A percentile compares a stretch with the other conserved stretches of the same genome.
These are phyloP conservation scores for Ciconia maguari DNA, from an alignment of 2,113 vertebrate genomes.

Conservation along the genomic window DNA sequence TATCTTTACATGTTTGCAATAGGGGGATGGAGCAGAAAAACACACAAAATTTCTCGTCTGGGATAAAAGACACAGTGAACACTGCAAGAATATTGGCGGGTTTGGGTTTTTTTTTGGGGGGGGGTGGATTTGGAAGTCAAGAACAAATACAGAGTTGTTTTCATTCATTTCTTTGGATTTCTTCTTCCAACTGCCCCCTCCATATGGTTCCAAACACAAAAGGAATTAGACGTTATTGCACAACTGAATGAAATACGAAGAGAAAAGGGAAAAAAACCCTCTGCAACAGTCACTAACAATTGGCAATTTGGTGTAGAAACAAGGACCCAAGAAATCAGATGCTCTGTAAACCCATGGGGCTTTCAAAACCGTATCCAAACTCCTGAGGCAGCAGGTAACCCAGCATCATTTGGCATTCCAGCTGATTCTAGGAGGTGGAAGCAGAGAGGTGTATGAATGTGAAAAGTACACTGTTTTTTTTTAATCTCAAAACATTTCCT, in stretches of 20 bases:
- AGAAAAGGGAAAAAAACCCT: not conserved
- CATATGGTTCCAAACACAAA: not conserved
- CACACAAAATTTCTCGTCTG: not conserved
- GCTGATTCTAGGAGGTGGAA: not conserved
- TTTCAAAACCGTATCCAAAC: not conserved
- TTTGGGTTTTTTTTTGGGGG: rapidly evolving
- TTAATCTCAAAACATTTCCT: slow-evolving; percentile 27
- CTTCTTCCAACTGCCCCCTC: not conserved
- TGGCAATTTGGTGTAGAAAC: not conserved
- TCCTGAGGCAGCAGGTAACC: not conserved
- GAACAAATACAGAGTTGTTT: not conserved
- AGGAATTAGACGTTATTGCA: not conserved
- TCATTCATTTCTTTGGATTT: not conserved
- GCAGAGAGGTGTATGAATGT: not conserved
- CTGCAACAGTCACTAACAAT: not conserved
- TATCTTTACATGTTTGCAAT: not conserved
- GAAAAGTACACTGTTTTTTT: not conserved
- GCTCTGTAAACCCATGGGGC: not conserved
- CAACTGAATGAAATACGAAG: not conserved
- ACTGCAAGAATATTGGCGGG: not conserved
- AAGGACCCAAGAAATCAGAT: not conserved
- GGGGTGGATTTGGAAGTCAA: not conserved
- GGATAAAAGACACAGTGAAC: not conserved
- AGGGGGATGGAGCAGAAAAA: not conserved
- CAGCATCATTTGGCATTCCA: not conserved